Conservation (phyloP, 1,140 invertebrate genomes). For the Meloidogyne exigua region DNA sequence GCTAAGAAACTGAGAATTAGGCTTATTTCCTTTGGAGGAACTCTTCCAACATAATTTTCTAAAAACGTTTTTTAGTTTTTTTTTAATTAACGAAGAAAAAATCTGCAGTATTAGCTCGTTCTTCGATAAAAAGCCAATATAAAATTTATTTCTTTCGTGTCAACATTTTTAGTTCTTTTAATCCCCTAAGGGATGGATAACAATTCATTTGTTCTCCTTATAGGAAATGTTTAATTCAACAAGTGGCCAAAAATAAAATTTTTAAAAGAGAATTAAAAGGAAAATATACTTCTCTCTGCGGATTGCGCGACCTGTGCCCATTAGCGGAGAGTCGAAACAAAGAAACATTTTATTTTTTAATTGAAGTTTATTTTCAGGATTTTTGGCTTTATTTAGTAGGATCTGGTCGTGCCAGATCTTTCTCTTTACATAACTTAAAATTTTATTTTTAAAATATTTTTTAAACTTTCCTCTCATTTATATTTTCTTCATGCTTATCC, state of each 20-base stretch:
- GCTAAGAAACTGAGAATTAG: background rate
- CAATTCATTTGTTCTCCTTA: no score
- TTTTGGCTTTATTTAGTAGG: no score
- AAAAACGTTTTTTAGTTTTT: background rate
- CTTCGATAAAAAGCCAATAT: background rate
- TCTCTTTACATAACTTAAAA: no score
- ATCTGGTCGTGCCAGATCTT: no score
- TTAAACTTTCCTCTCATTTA: background rate
- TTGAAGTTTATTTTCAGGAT: background rate
- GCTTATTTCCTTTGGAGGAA: background rate
- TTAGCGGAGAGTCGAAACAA: background rate
- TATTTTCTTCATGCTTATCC: background rate
- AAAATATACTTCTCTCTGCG: background rate
- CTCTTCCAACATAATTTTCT: background rate
- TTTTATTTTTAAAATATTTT: no score
- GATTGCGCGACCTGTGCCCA: slow-evolving; percentile 12
- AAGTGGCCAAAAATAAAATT: background rate
- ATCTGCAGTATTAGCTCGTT: no score
- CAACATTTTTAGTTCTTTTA: no score
- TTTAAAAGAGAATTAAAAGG: background rate
- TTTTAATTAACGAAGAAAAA: background rate
- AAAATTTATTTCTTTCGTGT: no score
- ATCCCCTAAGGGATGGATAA: background rate
- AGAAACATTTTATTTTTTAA: background rate
- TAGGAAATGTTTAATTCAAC: background rate